Evolutionary conservation across 92 coral and sea anemone species (phyloP).

Genomic region (Phymanthus crucifer): DNA sequence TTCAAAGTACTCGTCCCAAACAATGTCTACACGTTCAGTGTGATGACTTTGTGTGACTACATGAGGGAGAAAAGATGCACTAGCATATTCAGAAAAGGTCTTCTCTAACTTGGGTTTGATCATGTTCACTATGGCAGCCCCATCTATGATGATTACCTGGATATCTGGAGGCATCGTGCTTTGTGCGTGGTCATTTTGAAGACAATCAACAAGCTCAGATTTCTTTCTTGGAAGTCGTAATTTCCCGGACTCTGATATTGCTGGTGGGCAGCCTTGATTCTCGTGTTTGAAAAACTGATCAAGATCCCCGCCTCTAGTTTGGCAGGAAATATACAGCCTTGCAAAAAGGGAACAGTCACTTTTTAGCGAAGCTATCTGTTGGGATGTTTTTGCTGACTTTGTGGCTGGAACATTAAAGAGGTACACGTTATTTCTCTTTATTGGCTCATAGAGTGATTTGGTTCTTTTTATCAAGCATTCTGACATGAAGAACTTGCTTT

Average conservation of each 20-base stretch:
- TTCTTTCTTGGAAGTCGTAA: slow-evolving; percentile 56
- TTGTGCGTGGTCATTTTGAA: background rate
- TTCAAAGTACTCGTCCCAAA: slow-evolving; percentile 48
- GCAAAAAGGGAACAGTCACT: slow-evolving; percentile 34
- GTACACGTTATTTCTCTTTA: no score
- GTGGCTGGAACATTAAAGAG: background rate
- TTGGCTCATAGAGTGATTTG: no score
- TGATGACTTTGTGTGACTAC: slow-evolving; percentile 39
- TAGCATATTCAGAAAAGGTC: background rate
- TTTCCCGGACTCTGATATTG: slow-evolving; percentile 49
- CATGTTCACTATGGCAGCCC: background rate
- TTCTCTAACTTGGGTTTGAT: background rate
- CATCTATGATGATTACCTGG: background rate
- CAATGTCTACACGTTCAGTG: slow-evolving; percentile 48
- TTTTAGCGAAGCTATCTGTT: slow-evolving; percentile 33
- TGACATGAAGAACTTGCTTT: no score
- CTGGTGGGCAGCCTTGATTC: slow-evolving; percentile 55
- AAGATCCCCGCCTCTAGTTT: slow-evolving; percentile 44
- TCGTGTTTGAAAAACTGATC: slow-evolving; percentile 58
- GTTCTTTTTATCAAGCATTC: no score
- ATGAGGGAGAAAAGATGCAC: slow-evolving; percentile 20
- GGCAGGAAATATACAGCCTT: slow-evolving; percentile 36
- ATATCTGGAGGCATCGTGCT: background rate
- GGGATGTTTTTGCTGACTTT: background rate
- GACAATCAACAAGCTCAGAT: slow-evolving; percentile 43